A percentile compares a stretch with the other conserved stretches of the same genome.
Conservation (phyloP, 1,140 invertebrate genomes). For the Rhopalosiphum maidis region DNA sequence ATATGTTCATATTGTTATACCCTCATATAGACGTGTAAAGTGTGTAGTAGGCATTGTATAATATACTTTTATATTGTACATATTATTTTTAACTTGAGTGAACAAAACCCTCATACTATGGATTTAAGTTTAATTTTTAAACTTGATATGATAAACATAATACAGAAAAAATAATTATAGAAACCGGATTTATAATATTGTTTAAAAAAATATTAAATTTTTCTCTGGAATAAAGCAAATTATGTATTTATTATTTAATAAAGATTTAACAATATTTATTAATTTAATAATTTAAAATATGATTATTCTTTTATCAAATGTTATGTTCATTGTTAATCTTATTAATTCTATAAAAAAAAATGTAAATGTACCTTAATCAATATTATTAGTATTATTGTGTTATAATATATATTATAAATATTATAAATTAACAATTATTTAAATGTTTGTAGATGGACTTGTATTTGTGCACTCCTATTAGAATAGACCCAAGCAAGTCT, state of each 20-base stretch:
- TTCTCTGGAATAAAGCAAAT: neutral
- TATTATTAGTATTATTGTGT: neutral
- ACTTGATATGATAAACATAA: too few relatives aligned
- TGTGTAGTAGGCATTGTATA: neutral
- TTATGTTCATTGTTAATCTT: neutral
- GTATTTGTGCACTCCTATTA: slow-evolving; percentile 84
- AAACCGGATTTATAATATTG: too few relatives aligned
- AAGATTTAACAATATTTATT: neutral
- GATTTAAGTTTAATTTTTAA: too few relatives aligned
- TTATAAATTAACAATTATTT: neutral
- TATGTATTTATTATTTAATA: too few relatives aligned
- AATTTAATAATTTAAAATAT: neutral
- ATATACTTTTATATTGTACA: neutral
- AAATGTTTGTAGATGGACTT: slow-evolving; percentile 75
- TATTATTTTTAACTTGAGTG: neutral
- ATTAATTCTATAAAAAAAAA: too few relatives aligned
- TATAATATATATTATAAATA: slow-evolving; percentile 22
- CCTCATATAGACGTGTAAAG: neutral
- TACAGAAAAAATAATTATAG: too few relatives aligned
- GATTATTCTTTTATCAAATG: neutral
- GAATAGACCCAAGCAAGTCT: slow-evolving; percentile 72
- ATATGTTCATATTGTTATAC: neutral
- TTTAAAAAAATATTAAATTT: too few relatives aligned
- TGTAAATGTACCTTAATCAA: too few relatives aligned
- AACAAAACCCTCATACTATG: neutral